A percentile compares a stretch with the other conserved stretches of the same genome.
Conservation (phyloP, 2,888 invertebrate genomes). For the Dryocosmus kuriphilus region DNA sequence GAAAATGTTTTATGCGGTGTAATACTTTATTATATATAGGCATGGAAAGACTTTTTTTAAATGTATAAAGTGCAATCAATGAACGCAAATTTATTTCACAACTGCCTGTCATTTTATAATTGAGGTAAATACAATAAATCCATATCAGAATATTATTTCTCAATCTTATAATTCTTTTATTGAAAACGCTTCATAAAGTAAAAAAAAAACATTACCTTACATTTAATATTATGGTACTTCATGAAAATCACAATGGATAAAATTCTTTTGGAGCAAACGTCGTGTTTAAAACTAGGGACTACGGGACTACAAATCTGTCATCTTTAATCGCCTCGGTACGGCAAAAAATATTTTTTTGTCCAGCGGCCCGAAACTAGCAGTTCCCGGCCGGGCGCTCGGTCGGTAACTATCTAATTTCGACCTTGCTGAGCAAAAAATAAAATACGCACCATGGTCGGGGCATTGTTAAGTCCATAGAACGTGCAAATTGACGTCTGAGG, state of each 20-base stretch:
- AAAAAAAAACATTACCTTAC: slow-evolving; percentile 27
- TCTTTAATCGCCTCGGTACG: slow-evolving; percentile 29
- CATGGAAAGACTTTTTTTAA: background rate
- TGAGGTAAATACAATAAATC: background rate
- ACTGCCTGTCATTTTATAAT: background rate
- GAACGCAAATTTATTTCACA: slow-evolving; percentile 23
- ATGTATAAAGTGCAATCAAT: background rate
- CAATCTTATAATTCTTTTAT: slow-evolving; percentile 3
- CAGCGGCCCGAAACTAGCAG: no score
- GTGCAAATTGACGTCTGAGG: no score
- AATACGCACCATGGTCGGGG: no score
- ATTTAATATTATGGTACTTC: slow-evolving; percentile 33
- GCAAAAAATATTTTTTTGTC: no score
- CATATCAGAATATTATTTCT: background rate
- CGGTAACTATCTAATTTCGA: no score
- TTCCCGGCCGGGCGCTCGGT: no score
- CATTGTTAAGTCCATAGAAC: no score
- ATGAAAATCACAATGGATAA: slow-evolving; percentile 38
- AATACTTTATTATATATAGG: background rate
- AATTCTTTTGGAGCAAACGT: slow-evolving; percentile 21
- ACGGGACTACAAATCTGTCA: background rate
- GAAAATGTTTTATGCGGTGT: background rate
- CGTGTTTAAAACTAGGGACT: slow-evolving; percentile 18
- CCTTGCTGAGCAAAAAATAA: no score
- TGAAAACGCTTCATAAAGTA: slow-evolving; percentile 27